Evolutionary conservation across 2,113 vertebrate species (phyloP).

Genomic region (Laticauda laticaudata): DNA sequence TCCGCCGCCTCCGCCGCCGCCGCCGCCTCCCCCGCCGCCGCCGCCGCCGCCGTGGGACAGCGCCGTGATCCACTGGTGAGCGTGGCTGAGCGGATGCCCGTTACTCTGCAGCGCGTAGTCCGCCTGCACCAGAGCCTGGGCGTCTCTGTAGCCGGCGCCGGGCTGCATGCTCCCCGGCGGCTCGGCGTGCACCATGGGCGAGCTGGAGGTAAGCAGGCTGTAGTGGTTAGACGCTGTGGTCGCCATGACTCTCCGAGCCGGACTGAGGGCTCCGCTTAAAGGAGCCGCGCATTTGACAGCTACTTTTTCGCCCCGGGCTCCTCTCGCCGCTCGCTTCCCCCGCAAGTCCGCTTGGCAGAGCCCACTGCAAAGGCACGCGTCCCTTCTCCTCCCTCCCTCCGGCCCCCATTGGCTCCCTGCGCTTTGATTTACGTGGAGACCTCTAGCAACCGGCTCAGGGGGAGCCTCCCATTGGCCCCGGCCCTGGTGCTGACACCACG

Average conservation of each 20-base stretch:
- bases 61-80: constrained; percentile 95
- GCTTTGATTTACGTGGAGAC: constrained; percentile 85
- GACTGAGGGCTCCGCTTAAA: constrained; percentile 88
- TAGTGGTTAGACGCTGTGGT: constrained; percentile 97
- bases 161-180: constrained; percentile 77
- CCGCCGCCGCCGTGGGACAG: constrained; percentile 90
- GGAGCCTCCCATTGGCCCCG: constrained; percentile 69
- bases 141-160: constrained; percentile 84
- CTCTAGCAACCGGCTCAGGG: constrained; percentile 74
- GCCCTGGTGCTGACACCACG: constrained; percentile 48
- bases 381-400: constrained; percentile 77
- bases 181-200: constrained; percentile 93
- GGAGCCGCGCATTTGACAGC: constrained; percentile 94
- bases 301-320: constrained; percentile 85
- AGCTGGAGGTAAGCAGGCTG: constrained; percentile 92
- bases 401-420: constrained; percentile 76
- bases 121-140: constrained; percentile 90
- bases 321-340: constrained; percentile 69
- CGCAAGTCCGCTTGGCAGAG: constrained; percentile 76
- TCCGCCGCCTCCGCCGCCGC: constrained; percentile 56
- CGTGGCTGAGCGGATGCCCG: constrained; percentile 93
- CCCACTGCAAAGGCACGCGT: constrained; percentile 83
- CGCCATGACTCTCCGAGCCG: constrained; percentile 94
- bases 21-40: constrained; percentile 79
- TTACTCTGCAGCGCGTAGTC: constrained; percentile 92